Evolutionary conservation across 2,113 vertebrate species (phyloP).

Genomic region (Noctilio leporinus): DNA sequence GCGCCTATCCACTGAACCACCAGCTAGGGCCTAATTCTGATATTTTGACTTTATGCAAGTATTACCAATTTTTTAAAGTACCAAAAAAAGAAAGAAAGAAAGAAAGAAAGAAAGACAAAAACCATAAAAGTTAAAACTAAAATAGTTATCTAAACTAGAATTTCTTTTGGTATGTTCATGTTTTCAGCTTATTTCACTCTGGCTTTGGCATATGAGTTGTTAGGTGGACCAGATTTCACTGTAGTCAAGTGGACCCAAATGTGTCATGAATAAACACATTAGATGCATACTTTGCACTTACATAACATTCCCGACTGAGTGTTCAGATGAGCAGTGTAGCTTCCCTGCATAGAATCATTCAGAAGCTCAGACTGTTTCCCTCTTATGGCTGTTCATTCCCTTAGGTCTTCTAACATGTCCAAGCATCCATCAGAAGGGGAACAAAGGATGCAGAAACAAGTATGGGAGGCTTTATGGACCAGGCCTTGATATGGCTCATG

Average conservation of each 20-base stretch:
- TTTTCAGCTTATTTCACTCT: not conserved
- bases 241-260: not conserved
- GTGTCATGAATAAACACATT: not conserved
- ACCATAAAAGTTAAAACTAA: not conserved
- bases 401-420: not conserved
- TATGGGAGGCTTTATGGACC: not conserved
- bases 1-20: too few relatives aligned
- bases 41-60: not conserved
- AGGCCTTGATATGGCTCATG: too few relatives aligned
- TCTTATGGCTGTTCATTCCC: not conserved
- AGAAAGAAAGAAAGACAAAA: not conserved
- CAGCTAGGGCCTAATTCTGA: not conserved
- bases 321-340: not conserved
- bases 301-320: fast-evolving
- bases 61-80: not conserved
- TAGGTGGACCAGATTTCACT: too few relatives aligned
- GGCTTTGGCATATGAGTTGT: not conserved
- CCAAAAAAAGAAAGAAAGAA: not conserved
- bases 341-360: not conserved
- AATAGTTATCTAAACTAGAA: not conserved
- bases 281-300: not conserved
- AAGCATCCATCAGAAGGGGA: not conserved
- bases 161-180: not conserved
- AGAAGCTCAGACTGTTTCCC: not conserved
- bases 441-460: not conserved